Evolutionary conservation across 2,113 vertebrate species (phyloP).

Genomic region (Panthera tigris): DNA sequence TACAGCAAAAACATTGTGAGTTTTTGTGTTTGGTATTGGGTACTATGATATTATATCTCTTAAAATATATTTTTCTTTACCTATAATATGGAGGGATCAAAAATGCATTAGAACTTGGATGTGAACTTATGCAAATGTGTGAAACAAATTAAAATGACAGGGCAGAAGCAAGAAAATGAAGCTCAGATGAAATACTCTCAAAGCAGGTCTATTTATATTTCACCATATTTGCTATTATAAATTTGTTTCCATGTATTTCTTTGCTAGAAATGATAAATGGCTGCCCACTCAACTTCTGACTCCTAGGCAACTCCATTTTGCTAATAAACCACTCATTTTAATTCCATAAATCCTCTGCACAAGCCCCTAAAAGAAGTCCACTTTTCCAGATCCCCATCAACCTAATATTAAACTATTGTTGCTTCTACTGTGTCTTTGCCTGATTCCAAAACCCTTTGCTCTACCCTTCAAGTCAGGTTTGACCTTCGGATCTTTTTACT

Average conservation of each 20-base stretch:
- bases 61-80: constrained; percentile 17
- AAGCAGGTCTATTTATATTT: constrained; percentile 30
- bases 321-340: neutral
- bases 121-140: constrained; percentile 3
- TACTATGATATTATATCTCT: neutral
- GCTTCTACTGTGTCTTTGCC: neutral
- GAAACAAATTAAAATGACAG: constrained; percentile 45
- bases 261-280: constrained; percentile 30
- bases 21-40: constrained; percentile 11
- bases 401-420: neutral
- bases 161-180: constrained; percentile 43
- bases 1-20: neutral
- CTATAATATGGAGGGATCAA: neutral
- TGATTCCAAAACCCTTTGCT: neutral
- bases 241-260: constrained; percentile 33
- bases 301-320: constrained; percentile 9
- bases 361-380: neutral
- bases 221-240: constrained; percentile 44
- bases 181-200: constrained; percentile 39
- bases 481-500: neutral
- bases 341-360: neutral
- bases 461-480: neutral
- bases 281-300: neutral
- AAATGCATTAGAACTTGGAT: constrained; percentile 27
- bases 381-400: neutral